Evolutionary conservation across 1,140 invertebrate genomes (phyloP), one percentile per base, ranked within the genome.

Genomic region (Chionoecetes opilio): DNA sequence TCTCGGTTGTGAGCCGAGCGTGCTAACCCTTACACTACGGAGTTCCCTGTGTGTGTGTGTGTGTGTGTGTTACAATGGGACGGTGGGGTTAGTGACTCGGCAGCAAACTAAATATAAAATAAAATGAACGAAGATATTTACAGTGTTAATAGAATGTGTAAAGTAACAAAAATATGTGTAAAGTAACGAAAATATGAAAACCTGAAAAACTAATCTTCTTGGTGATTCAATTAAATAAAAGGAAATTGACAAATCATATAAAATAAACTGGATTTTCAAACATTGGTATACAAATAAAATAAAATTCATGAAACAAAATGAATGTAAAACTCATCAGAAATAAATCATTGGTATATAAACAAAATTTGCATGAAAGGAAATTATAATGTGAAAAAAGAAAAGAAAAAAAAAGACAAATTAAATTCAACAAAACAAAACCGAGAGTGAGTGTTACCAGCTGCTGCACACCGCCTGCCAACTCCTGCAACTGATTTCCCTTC

Each of bases 381-480:
- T 63, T 14, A 63, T 63, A 26, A 63, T 63, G 3, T 63, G 2
- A 21, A 63, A 9, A 63, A 63, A 63, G 21, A n/a, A 26, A 75
- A 75, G n/a, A 75, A 75, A 75, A 75, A 41, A 5, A 41, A 89
- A 75, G n/a, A n/a, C n/a, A 75, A 75, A 75, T 75, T 21, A 75
- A 75, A n/a, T 17, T 63, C 17, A 63, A 63, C 6, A 3, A 53
- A 53, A 75, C 63, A 75, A 75, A 75, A 75, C 82, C n/a, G 34
- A 11, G 11, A 32, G n/a, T n/a, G n/a, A n/a, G n/a, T 34, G 37
- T 87, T 87, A 87, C 32, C 37, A 87, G 11, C 32, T 87, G 14
- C n/a, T 86, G 0, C 31, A 9, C 11, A 75, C 21, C 37, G 9
- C 9, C 26, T 41, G 53, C 29, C 46, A 32, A 32, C 8, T 91